Evolutionary conservation across 2,888 invertebrate species (phyloP), one percentile per base, ranked within the genome.

Genomic region (Mayetiola destructor): DNA sequence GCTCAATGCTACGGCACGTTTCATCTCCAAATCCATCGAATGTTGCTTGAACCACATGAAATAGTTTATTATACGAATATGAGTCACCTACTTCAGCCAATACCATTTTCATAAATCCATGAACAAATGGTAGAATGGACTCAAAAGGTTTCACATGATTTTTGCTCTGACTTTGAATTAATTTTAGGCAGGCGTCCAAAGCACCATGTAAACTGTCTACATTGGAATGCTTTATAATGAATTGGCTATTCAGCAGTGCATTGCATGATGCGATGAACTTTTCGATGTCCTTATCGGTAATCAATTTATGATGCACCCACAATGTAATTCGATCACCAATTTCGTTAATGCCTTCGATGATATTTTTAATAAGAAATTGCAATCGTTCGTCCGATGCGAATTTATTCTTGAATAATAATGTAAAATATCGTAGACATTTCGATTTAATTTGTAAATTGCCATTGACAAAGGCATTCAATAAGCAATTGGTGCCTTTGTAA

Each of bases 391-490:
- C n/a, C n/a, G 27, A 48, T 6, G 3, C 16, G 10, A 32, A 53
- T 55, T 59, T 58, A 57, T 30, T 20, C 14, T 54, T 55, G 29
- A 67, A 61, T 10, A 68, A 61, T 3, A 59, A 56, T 4, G 62
- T 61, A 10, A 66, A 64, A 57, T 68, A 70, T n/a, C 59, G 59
- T 4, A 70, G 56, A 23, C 68, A 64, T 3, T 60, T 21, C 3
- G 67, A 54, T 53, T 69, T 70, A 0, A 66, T 65, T 10, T 63
- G 57, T 39, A 68, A 61, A 39, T 63, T 64, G 57, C 62, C 64
- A 42, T 64, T 64, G n/a, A 65, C 65, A n/a, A 67, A 61, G 0
- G 64, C 64, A 3, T 63, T 61, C 14, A 68, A 55, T 0, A 65
- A 63, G 32, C 63, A 64, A 0, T 61, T 36, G 35, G 67, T 29